Percentiles rank a stretch among this genome's conserved stretches.
These are phyloP conservation scores for Drosophila azteca DNA, from an alignment of 1,140 invertebrate genomes.

Conservation along the genomic window DNA sequence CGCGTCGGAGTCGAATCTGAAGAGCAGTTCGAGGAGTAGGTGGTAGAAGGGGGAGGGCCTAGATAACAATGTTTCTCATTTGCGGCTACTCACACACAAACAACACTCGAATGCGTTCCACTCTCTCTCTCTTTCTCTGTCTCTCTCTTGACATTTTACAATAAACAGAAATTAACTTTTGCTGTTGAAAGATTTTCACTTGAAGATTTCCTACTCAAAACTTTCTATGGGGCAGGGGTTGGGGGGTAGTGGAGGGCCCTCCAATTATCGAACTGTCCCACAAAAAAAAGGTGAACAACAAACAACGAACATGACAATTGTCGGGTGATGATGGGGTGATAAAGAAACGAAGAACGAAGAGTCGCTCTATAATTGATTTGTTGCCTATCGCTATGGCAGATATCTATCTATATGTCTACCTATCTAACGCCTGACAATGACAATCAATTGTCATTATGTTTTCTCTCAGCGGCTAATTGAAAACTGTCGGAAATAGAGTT, in stretches of 20 bases:
- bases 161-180: constrained; percentile 74
- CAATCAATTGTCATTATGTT: constrained; percentile 78
- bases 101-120: constrained; percentile 33
- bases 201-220: constrained; percentile 64
- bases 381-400: constrained; percentile 30
- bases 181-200: constrained; percentile 55
- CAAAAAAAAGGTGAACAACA: constrained; percentile 24
- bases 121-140: constrained; percentile 3
- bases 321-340: constrained; percentile 42
- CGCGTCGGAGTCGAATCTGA: too few species aligned
- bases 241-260: constrained; percentile 17
- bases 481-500: constrained; percentile 57
- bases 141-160: constrained; percentile 20
- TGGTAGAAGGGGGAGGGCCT: neutral
- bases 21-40: neutral
- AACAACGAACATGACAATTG: constrained; percentile 44
- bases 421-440: constrained; percentile 59
- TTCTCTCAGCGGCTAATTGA: constrained; percentile 62
- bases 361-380: constrained; percentile 73
- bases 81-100: constrained; percentile 42
- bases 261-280: constrained; percentile 60
- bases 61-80: constrained; percentile 71
- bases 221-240: constrained; percentile 44
- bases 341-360: constrained; percentile 22
- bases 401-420: constrained; percentile 6